Percentiles rank a stretch among this genome's conserved stretches.
These are phyloP conservation scores for Holotrichia oblita DNA, from an alignment of 1,140 invertebrate species.

Conservation along the genomic window DNA sequence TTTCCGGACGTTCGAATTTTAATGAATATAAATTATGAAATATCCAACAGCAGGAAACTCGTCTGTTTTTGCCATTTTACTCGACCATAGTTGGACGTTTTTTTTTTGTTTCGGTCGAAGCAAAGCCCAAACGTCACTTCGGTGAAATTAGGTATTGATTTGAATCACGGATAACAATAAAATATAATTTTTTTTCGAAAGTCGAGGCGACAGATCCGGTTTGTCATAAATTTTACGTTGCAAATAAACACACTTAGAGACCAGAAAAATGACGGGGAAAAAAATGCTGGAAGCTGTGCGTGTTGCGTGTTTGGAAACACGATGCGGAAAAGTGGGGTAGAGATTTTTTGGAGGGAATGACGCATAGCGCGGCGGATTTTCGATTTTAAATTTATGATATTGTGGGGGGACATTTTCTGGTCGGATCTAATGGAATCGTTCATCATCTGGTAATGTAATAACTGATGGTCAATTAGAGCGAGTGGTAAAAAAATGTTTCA, in stretches of 20 bases:
- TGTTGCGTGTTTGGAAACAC: background rate
- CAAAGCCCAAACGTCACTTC: background rate
- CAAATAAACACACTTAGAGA: background rate
- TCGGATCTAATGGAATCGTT: background rate
- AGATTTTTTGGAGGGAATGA: background rate
- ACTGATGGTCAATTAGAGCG: slow-evolving; percentile 2
- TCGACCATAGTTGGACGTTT: background rate
- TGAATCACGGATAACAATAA: background rate
- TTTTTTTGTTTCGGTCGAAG: background rate
- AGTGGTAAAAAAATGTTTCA: background rate
- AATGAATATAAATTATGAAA: slow-evolving; percentile 22
- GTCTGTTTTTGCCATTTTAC: background rate
- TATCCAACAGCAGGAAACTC: background rate
- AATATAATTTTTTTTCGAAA: background rate
- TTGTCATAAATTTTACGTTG: background rate
- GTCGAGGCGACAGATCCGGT: background rate
- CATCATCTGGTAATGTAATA: background rate
- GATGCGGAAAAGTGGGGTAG: background rate
- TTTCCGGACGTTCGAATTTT: slow-evolving; percentile 4
- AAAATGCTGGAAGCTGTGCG: background rate
- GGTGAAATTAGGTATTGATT: slow-evolving; percentile 17
- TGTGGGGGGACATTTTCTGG: background rate
- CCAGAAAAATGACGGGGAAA: background rate
- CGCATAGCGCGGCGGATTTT: background rate
- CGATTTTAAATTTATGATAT: slow-evolving; percentile 21